phyloP scores from a whole-genome alignment of 2,113 vertebrate species.

The Sclerurus mexicanus region DNA sequence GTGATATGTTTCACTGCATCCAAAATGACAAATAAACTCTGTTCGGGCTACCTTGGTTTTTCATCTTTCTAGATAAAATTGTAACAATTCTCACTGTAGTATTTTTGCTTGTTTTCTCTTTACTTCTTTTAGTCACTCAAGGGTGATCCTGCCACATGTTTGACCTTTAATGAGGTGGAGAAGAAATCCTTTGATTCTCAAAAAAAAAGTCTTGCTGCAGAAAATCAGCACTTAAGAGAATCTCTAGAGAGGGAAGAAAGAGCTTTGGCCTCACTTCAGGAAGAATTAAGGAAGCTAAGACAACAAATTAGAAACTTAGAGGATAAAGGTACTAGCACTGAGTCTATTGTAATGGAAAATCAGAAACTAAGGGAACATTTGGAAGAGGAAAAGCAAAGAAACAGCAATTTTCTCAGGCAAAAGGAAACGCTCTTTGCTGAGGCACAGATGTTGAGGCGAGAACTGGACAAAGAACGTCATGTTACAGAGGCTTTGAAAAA shows the following conservation, averaged over 20 bases:
- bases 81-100: not conserved
- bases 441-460: slow-evolving; percentile 79
- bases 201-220: slow-evolving; percentile 76
- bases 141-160: slow-evolving; percentile 74
- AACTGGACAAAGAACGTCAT: slow-evolving; percentile 83
- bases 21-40: not conserved
- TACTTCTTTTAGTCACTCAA: slow-evolving; percentile 73
- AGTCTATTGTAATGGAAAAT: slow-evolving; percentile 82
- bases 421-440: slow-evolving; percentile 82
- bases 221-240: slow-evolving; percentile 83
- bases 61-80: slow-evolving; percentile 62
- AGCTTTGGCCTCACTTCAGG: slow-evolving; percentile 80
- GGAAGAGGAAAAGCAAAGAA: slow-evolving; percentile 82
- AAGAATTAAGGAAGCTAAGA: slow-evolving; percentile 83
- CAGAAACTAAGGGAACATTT: slow-evolving; percentile 84
- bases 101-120: not conserved
- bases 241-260: slow-evolving; percentile 85
- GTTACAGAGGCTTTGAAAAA: slow-evolving; percentile 76
- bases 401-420: slow-evolving; percentile 77
- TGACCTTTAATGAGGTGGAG: slow-evolving; percentile 75
- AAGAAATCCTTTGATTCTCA: slow-evolving; percentile 74
- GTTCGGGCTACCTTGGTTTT: not conserved
- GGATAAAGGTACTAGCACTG: slow-evolving; percentile 73
- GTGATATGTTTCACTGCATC: not conserved
- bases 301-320: slow-evolving; percentile 83